These are phyloP conservation scores for Dunckerocampus dactyliophorus DNA, from an alignment of 2,113 vertebrate genomes.

Conservation along the genomic window DNA sequence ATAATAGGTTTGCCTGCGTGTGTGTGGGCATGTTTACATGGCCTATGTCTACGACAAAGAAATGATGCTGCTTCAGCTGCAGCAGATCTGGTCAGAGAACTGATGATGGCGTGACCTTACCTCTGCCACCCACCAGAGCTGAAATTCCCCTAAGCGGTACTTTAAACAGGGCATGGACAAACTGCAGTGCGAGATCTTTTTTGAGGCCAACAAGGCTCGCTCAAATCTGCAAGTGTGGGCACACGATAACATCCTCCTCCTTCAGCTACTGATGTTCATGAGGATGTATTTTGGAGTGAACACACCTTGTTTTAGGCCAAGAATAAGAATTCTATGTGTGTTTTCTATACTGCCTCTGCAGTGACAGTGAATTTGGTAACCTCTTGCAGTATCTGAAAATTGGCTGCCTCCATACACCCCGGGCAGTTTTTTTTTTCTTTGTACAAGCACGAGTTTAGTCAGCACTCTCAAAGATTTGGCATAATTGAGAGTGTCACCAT, in stretches of 20 bases:
- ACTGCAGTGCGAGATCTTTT: conserved; percentile 34
- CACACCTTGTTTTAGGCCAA: conserved; percentile 38
- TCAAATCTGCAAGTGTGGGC: conserved; percentile 40
- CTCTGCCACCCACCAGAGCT: conserved; percentile 35
- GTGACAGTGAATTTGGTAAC: conserved; percentile 27
- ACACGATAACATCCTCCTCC: conserved; percentile 29
- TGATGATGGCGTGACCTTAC: conserved; percentile 30
- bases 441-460: conserved; percentile 48
- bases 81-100: conserved; percentile 22
- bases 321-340: neutral
- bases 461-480: conserved; percentile 54
- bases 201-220: conserved; percentile 38
- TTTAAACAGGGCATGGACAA: conserved; percentile 39
- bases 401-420: conserved; percentile 25
- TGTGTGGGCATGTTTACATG: neutral
- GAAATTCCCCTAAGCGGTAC: conserved; percentile 42
- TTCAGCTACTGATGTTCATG: conserved; percentile 35
- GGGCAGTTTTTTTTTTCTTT: conserved; percentile 32
- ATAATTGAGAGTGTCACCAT: conserved; percentile 56
- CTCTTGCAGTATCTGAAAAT: conserved; percentile 28
- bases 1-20: neutral
- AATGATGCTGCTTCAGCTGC: conserved; percentile 13
- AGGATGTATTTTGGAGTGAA: conserved; percentile 44
- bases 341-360: conserved; percentile 15
- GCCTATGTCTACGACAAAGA: neutral